phyloP scores from a whole-genome alignment of 1,140 invertebrate species.

The Neodiprion lecontei region DNA sequence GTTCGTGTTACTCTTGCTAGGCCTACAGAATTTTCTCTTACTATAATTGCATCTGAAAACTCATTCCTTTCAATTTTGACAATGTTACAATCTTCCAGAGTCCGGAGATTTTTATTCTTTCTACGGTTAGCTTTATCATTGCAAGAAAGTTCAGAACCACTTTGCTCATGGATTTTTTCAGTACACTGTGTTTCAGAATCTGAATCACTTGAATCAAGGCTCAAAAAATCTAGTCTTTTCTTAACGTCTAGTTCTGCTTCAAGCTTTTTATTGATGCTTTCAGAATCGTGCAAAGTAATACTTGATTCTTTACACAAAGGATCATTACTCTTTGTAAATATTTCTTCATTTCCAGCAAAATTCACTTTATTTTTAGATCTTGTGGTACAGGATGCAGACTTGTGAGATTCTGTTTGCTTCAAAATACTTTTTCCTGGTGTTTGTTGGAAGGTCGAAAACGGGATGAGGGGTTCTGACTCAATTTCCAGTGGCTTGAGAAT shows the following conservation, averaged over 20 bases:
- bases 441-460: constrained; percentile 50
- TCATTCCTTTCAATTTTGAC: too few relatives aligned
- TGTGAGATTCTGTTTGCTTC: constrained; percentile 37
- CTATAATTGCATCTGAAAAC: too few relatives aligned
- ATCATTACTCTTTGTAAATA: constrained; percentile 21
- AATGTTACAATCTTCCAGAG: too few relatives aligned
- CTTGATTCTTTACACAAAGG: neutral
- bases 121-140: too few relatives aligned
- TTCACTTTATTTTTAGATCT: constrained; percentile 32
- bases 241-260: constrained; percentile 30
- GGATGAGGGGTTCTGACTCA: constrained; percentile 44
- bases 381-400: constrained; percentile 5
- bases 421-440: constrained; percentile 53
- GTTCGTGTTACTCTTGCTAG: too few relatives aligned
- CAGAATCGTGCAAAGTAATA: constrained; percentile 36
- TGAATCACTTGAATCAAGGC: neutral
- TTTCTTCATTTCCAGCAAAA: neutral
- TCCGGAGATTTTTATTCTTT: too few relatives aligned
- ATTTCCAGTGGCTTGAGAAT: constrained; percentile 50
- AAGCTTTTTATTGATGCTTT: constrained; percentile 32
- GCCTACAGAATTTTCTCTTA: too few relatives aligned
- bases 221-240: constrained; percentile 23
- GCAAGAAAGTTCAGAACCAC: too few relatives aligned
- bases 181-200: neutral
- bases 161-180: neutral